Base-by-base conservation (phyloP, 2,888 invertebrate species). In the Dascillus cervinus region DNA sequence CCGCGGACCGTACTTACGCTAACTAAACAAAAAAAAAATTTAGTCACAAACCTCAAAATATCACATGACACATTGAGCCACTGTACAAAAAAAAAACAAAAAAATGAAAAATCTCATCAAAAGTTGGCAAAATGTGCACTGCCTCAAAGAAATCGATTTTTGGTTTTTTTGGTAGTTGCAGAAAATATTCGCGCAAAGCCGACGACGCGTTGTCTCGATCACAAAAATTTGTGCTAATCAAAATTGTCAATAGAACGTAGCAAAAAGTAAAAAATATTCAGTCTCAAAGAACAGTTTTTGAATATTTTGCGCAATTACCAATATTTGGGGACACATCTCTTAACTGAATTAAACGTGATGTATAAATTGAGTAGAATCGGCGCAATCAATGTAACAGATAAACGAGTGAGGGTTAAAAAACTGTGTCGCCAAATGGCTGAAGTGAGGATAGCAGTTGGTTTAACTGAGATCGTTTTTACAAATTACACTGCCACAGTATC, bases 401-500 rank as follows among this genome's bases (percentile, higher is more conserved):
- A n/a, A n/a, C n/a, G n/a, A n/a, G n/a, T n/a, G n/a, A n/a, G n/a
- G n/a, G n/a, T n/a, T n/a, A n/a, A n/a, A n/a, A n/a, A n/a, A n/a
- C n/a, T n/a, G n/a, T n/a, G n/a, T n/a, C n/a, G n/a, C n/a, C n/a
- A n/a, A n/a, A n/a, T n/a, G n/a, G n/a, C n/a, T n/a, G n/a, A n/a
- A n/a, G n/a, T n/a, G n/a, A n/a, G n/a, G n/a, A n/a, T n/a, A n/a
- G n/a, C n/a, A n/a, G n/a, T n/a, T n/a, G n/a, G n/a, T n/a, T n/a
- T n/a, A n/a, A n/a, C n/a, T n/a, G n/a, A n/a, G n/a, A 6, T 17
- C 17, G 5, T 21, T 58, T 66, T 82, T 85, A 89, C 80, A 89
- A 78, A 77, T 90, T 89, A 90, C 87, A 90, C 89, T 88, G 90
- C 90, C 88, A 90, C 85, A 85, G 89, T 89, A 88, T 90, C 88